Base-by-base conservation (phyloP, 2,797 vertebrate genomes). In the Hippopotamyrus pictus region DNA sequence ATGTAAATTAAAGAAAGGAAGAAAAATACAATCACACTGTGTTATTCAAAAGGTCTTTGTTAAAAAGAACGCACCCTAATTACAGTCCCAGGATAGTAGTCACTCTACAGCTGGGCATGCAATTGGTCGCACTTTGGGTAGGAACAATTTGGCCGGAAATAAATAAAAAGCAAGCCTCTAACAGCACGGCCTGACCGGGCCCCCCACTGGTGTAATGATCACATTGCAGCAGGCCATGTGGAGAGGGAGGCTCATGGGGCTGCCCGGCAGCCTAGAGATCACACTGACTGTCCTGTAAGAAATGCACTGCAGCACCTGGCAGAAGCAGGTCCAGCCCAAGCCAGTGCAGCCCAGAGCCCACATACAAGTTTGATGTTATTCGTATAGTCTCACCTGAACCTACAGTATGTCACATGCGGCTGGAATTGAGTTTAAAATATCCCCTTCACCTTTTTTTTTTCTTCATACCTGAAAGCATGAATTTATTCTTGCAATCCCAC, bases 21-120 rank as follows among this genome's bases (percentile, higher is more conserved):
- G 37, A 19, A 41, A 44, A 79, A 79, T 41, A 79, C 37, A 25
- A 51, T 11, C 44, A 83, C 19, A 83, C n/a, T 83, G 79, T 46
- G 79, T 46, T 83, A 48, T 25, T 50, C 79, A 22, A 29, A 84
- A 76, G 69, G 79, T 83, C 79, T 48, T 48, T 19, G 79, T 83
- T 50, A 54, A 86, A 50, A 86, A 86, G 29, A 86, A 54, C 12
- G 84, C 84, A 19, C 29, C 50, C 6, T 86, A 86, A 86, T 86
- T 86, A 57, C 50, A 59, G 46, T 25, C 82, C 41, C 41, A n/a
- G 41, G 17, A 1, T 17, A 19, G n/a, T 57, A 59, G 53, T 25
- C 50, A 12, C 29, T 86, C 33, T 41, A 41, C 85, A 19, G 5
- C 25, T 33, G 53, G 85, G 53, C 53, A 29, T 19, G 7, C 65